Evolutionary conservation across 2,797 vertebrate species (phyloP).

Genomic region (Adelosebastes latens): DNA sequence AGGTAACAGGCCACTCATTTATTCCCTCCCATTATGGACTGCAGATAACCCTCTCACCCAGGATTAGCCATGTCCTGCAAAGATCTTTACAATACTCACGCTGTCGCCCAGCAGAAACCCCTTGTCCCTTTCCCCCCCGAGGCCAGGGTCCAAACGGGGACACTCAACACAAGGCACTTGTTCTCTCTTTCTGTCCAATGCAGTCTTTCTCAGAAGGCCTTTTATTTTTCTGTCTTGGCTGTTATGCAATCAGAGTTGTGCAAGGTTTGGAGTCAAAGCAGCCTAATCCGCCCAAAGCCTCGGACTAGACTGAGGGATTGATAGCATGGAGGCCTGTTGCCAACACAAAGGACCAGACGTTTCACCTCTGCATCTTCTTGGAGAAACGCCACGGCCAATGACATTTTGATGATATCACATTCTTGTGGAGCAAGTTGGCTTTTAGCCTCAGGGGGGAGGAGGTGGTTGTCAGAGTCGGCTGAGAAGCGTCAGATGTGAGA

Average conservation of each 20-base stretch:
- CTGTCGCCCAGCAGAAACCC: neutral
- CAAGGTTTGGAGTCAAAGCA: conserved; percentile 72
- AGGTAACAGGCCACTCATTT: conserved; percentile 46
- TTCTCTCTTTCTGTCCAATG: conserved; percentile 46
- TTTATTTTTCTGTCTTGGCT: conserved; percentile 56
- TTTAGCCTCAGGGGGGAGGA: neutral
- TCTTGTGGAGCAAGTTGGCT: neutral
- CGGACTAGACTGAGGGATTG: conserved; percentile 41
- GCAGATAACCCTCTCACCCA: conserved; percentile 15
- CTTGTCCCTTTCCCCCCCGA: conserved; percentile 8
- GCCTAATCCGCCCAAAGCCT: conserved; percentile 57
- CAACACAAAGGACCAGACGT: conserved; percentile 68
- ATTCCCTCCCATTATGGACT: conserved; percentile 24
- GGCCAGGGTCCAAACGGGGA: conserved; percentile 44
- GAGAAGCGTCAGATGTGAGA: neutral
- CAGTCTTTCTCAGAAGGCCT: conserved; percentile 38
- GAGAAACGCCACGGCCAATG: neutral
- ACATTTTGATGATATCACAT: conserved; percentile 2
- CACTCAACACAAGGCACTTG: conserved; percentile 60
- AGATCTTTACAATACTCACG: neutral
- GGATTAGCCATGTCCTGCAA: neutral
- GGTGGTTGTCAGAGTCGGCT: neutral
- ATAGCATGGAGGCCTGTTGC: conserved; percentile 56
- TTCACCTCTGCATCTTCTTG: conserved; percentile 46
- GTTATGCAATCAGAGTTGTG: conserved; percentile 51